Conservation (phyloP, 2,797 vertebrate genomes). For the Sternotherus odoratus region DNA sequence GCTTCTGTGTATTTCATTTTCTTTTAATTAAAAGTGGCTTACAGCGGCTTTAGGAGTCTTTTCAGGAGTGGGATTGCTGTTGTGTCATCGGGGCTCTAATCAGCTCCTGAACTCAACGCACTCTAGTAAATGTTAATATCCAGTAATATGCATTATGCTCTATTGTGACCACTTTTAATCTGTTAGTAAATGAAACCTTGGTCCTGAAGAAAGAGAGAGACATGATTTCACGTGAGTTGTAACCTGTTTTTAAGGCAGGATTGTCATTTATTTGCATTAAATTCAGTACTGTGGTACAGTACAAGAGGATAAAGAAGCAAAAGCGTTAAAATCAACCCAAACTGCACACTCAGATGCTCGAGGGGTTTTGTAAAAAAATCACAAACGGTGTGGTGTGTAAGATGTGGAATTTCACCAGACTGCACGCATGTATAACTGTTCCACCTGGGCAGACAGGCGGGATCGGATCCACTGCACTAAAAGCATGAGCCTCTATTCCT, state of each 20-base stretch:
- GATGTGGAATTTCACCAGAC: not conserved
- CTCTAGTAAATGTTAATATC: slow-evolving; percentile 52
- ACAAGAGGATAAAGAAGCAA: slow-evolving; percentile 29
- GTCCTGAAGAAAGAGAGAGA: slow-evolving; percentile 43
- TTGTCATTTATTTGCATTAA: slow-evolving; percentile 51
- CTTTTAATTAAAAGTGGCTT: slow-evolving; percentile 70
- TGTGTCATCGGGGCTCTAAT: slow-evolving; percentile 39
- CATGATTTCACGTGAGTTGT: slow-evolving; percentile 21
- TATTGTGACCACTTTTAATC: slow-evolving; percentile 56
- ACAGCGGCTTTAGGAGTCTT: slow-evolving; percentile 49
- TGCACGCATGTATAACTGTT: not conserved
- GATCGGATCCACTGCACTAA: not conserved
- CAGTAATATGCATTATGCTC: not conserved
- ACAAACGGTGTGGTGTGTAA: not conserved
- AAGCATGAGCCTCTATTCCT: not conserved
- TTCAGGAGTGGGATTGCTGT: slow-evolving; percentile 25
- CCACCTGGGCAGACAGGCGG: fast-evolving
- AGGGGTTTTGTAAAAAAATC: not conserved
- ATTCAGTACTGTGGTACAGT: slow-evolving; percentile 24
- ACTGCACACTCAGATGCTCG: slow-evolving; percentile 10
- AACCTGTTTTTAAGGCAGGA: slow-evolving; percentile 25
- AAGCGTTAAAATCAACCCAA: slow-evolving; percentile 33
- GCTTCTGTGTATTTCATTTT: slow-evolving; percentile 52
- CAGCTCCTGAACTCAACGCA: slow-evolving; percentile 8
- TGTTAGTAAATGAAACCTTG: slow-evolving; percentile 45